Base-by-base conservation (phyloP, 1,140 invertebrate genomes). In the Ooceraea biroi region DNA sequence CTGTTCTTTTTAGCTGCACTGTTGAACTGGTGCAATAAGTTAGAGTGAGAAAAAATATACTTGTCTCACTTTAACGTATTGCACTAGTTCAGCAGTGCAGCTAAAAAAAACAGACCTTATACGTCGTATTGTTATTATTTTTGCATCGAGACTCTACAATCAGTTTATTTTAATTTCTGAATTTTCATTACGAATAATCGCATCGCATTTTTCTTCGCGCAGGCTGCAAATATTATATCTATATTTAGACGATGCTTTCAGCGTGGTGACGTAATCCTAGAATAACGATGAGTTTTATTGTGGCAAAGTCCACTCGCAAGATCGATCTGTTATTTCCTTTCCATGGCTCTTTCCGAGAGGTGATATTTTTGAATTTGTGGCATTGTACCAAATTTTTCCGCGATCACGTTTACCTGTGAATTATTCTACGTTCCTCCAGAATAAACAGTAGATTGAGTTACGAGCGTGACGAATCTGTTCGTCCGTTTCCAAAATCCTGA, bases 281-380 rank as follows among this genome's bases (percentile, higher is more conserved):
- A 63, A 65, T 44, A 55, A 55, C 19, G 19, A 55, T 27, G 22
- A 66, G 4, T 30, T 69, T 30, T 19, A 17, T 41, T n/a, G n/a
- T 11, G n/a, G 8, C 25, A 27, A 30, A 10, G 7, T 25, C 25
- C 12, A 46, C 19, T 69, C 1, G 8, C 8, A 69, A 50, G n/a
- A 69, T 30, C 11, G 11, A 52, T 52, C 11, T 50, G 1, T 30
- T 27, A 8, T 50, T 27, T 30, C 27, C n/a, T 30, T 30, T 0
- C n/a, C n/a, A 0, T 19, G 11, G 27, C 27, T 52, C n/a, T 69
- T 36, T 36, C 36, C 2, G 0, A 52, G 50, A 50, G 0, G n/a
- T 69, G 22, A 17, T 30, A 52, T 69, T 69, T 14, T 65, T 17
- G n/a, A 65, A 65, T 19, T 10, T 10, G 52, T 55, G 52, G 52